Evolutionary conservation across 2,113 vertebrate species (phyloP).

Genomic region (Beaufortia kweichowensis): DNA sequence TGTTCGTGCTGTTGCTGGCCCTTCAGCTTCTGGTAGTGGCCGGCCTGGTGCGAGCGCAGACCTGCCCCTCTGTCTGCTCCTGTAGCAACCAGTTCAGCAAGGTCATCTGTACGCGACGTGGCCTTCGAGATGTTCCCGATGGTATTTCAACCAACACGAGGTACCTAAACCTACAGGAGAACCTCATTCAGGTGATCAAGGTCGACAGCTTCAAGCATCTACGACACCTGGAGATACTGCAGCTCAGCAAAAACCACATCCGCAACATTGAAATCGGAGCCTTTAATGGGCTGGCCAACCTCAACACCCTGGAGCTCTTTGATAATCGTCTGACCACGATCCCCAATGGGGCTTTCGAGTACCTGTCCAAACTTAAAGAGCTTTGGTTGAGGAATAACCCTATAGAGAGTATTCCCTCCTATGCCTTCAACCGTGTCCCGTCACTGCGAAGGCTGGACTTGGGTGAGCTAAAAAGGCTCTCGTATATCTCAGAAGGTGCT

Average conservation of each 20-base stretch:
- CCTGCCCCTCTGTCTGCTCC: conserved; percentile 97
- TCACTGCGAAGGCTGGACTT: conserved; percentile 93
- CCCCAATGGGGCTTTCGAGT: conserved; percentile 98
- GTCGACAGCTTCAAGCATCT: conserved; percentile 99
- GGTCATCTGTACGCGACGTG: conserved; percentile 94
- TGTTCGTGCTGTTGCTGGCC: conserved; percentile 97
- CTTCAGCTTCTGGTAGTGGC: conserved; percentile 98
- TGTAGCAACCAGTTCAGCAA: conserved; percentile 99
- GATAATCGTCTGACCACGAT: conserved; percentile 99
- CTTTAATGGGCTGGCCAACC: conserved; percentile 97
- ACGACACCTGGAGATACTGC: conserved; percentile 95
- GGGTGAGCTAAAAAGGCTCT: conserved; percentile 95
- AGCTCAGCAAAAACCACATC: conserved; percentile 97
- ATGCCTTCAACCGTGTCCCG: conserved; percentile 98
- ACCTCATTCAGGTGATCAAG: conserved; percentile 98
- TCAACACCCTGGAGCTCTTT: conserved; percentile 98
- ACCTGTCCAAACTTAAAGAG: conserved; percentile 97
- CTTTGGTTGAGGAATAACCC: conserved; percentile 98
- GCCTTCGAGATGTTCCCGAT: conserved; percentile 95
- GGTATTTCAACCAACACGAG: conserved; percentile 98
- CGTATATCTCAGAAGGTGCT: conserved; percentile 98
- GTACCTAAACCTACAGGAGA: conserved; percentile 97
- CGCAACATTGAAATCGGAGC: conserved; percentile 98
- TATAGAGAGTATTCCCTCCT: conserved; percentile 97
- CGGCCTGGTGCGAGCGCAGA: conserved; percentile 95